phyloP scores from a whole-genome alignment of 2,888 invertebrate species.

The Epinotia ramella region DNA sequence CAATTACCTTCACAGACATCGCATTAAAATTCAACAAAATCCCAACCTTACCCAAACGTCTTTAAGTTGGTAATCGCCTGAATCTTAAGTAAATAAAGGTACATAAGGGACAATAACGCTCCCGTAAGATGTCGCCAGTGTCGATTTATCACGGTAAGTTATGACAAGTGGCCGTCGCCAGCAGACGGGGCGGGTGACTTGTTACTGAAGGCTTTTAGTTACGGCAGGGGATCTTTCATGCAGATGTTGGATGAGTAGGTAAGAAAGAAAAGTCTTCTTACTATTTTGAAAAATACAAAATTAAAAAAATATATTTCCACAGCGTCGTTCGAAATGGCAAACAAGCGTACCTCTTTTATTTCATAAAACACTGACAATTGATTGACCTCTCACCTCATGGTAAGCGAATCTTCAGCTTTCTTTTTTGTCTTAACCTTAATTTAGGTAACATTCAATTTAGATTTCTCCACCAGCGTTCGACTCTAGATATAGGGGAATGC shows the following conservation, averaged over 20 bases:
- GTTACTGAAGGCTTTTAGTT: conserved; percentile 34
- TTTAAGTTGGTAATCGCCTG: not conserved
- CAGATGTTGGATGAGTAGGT: conserved; percentile 54
- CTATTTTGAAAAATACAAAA: too few species aligned
- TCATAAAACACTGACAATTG: too few species aligned
- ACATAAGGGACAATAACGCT: conserved; percentile 80
- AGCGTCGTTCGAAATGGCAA: too few species aligned
- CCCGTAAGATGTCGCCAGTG: conserved; percentile 74
- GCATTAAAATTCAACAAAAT: conserved; percentile 2
- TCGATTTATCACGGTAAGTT: conserved; percentile 81
- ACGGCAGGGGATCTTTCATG: conserved; percentile 76
- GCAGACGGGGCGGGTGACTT: conserved; percentile 60
- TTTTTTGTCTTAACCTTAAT: too few species aligned
- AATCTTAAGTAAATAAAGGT: conserved; percentile 49
- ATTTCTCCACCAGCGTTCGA: too few species aligned
- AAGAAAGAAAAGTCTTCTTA: not conserved
- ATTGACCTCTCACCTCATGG: too few species aligned
- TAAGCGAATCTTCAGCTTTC: too few species aligned
- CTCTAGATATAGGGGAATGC: too few species aligned
- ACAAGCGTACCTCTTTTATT: too few species aligned
- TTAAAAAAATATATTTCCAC: too few species aligned
- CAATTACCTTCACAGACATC: conserved; percentile 34
- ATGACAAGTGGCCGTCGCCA: conserved; percentile 81
- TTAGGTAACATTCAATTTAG: too few species aligned
- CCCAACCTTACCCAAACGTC: not conserved